Percentiles rank a stretch among this genome's conserved stretches.
phyloP scores from a whole-genome alignment of 92 coral and sea anemone species.

The Pocillopora meandrina region DNA sequence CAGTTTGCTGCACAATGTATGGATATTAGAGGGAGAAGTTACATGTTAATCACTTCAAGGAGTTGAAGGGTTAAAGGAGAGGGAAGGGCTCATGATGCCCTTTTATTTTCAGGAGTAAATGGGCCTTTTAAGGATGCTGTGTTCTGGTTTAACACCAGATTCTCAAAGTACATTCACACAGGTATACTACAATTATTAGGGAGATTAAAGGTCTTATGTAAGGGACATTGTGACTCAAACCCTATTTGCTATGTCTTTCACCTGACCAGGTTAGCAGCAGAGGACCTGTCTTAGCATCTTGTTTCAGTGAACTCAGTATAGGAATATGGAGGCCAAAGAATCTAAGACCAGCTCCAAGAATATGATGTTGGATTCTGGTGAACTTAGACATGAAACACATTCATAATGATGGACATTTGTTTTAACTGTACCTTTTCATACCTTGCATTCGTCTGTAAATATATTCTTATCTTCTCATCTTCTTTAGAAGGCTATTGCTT shows the following conservation, averaged over 20 bases:
- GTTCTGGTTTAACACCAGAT: background rate
- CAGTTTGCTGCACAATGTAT: no score
- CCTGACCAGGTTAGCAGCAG: slow-evolving; percentile 69
- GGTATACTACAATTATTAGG: background rate
- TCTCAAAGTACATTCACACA: background rate
- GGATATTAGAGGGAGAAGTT: no score
- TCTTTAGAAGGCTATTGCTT: no score
- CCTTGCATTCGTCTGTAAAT: slow-evolving; percentile 9
- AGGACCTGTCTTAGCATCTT: slow-evolving; percentile 72
- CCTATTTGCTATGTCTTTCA: background rate
- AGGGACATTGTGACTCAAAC: background rate
- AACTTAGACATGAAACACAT: background rate
- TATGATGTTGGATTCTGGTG: background rate
- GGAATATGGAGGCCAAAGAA: slow-evolving; percentile 86
- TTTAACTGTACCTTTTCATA: background rate
- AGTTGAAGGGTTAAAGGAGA: no score
- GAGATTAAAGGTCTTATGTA: background rate
- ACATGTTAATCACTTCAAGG: no score
- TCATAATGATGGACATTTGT: background rate
- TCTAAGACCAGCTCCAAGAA: slow-evolving; percentile 37
- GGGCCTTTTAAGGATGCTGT: background rate
- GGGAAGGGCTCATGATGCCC: no score
- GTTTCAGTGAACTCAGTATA: slow-evolving; percentile 77
- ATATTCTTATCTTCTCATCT: background rate
- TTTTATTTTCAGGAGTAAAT: no score